Base-by-base conservation (phyloP, 2,113 vertebrate genomes). In the Rhynchomys soricoides region DNA sequence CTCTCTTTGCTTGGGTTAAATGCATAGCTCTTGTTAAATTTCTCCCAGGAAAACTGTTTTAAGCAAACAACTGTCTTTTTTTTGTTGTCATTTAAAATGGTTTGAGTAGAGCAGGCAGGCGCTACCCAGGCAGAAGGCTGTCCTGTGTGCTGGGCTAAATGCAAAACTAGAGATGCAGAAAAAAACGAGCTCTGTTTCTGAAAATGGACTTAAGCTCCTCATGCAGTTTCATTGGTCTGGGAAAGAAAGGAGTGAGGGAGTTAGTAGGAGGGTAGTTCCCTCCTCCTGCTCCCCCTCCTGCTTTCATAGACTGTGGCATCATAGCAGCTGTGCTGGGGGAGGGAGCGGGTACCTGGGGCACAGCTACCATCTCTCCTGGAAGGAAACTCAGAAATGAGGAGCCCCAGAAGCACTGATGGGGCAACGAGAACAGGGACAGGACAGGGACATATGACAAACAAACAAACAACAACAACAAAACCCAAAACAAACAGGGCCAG, bases 321-420 rank as follows among this genome's bases (percentile, higher is more conserved):
- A 22, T 0, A 9, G 52, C 40, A 17, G 19, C 66, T 19, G 34
- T 45, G 48, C 26, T 0, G 1, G 1, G 1, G 11, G 15, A 21
- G 0, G 2, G 48, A 70, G 64, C 17, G 50, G 50, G 5, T 57
- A 26, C 34, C 43, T 52, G 48, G 40, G 2, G 37, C 5, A 15
- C 68, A 15, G 0, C 19, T 34, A 66, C 3, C 3, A 24, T 22
- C 31, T 57, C 24, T 43, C 43, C 50, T 2, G 0, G 10, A 55
- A 48, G 71, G 50, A n/a, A 7, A 37, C 43, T 79, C 71, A 55
- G 50, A 62, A 24, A 62, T 1, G 40, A 64, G 11, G 16, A 26
- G 24, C 31, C 68, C 17, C 10, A 17, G 89, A n/a, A 5, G 37
- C 26, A 5, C 40, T 40, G 57, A 55, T 50, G 71, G 19, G 70